Evolutionary conservation across 1,140 invertebrate species (phyloP).

Genomic region (Lepidurus apus): DNA sequence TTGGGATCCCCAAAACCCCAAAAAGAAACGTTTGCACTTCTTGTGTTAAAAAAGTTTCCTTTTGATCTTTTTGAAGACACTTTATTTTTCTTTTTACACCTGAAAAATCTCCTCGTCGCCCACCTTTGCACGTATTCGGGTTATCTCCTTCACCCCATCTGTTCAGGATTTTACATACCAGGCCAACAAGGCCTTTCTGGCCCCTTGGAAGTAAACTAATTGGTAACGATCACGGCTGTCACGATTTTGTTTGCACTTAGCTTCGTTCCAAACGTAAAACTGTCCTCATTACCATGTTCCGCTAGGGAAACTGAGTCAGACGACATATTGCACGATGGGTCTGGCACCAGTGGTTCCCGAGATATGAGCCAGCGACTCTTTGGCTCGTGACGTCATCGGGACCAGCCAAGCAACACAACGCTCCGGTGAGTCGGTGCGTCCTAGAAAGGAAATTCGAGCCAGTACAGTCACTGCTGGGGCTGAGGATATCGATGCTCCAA

Average conservation of each 20-base stretch:
- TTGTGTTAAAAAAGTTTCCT: not conserved
- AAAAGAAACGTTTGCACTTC: constrained; percentile 5
- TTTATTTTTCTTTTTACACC: not conserved
- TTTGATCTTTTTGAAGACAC: not conserved
- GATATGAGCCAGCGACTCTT: not conserved
- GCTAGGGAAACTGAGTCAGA: not conserved
- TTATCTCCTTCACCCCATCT: constrained; percentile 13
- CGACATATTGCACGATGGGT: constrained; percentile 7
- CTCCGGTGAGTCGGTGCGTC: not conserved
- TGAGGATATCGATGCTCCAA: too few relatives aligned
- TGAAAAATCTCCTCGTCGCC: constrained; percentile 1
- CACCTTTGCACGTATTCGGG: constrained; percentile 8
- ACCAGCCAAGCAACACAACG: not conserved
- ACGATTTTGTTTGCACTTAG: not conserved
- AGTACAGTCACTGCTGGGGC: too few relatives aligned
- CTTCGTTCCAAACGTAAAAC: not conserved
- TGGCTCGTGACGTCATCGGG: not conserved
- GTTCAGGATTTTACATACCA: not conserved
- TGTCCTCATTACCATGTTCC: not conserved
- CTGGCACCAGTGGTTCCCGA: not conserved
- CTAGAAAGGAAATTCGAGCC: not conserved
- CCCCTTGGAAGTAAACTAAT: not conserved
- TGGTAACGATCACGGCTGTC: constrained; percentile 20
- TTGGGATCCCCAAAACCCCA: not conserved
- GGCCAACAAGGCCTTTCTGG: not conserved